Conservation (phyloP, 2,113 vertebrate species). For the Coptodon rendalli region DNA sequence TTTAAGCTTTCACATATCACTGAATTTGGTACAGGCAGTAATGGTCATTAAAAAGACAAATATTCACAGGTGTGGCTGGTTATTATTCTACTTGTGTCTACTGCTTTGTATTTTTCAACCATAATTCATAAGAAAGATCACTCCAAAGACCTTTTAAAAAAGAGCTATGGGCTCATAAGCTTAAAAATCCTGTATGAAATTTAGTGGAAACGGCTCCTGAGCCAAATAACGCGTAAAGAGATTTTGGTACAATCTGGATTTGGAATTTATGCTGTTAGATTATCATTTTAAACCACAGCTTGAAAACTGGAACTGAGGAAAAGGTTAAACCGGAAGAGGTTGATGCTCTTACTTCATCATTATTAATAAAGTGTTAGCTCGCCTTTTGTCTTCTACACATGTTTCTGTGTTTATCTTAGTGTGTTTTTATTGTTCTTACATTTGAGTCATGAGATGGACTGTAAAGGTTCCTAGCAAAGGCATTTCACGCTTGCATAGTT, state of each 20-base stretch:
- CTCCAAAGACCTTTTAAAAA: background rate
- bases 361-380: background rate
- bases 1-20: background rate
- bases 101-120: background rate
- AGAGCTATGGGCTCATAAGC: background rate
- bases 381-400: background rate
- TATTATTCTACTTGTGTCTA: background rate
- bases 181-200: background rate
- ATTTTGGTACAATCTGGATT: background rate
- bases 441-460: background rate
- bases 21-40: background rate
- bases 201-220: background rate
- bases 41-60: background rate
- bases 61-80: background rate
- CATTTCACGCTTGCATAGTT: background rate
- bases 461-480: background rate
- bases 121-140: background rate
- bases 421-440: background rate
- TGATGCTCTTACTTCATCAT: background rate
- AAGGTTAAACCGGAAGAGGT: background rate
- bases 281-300: background rate
- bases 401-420: background rate
- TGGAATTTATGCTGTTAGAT: background rate
- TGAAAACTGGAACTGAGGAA: background rate
- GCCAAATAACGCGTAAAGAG: background rate